Evolutionary conservation across 2,888 invertebrate species (phyloP), one percentile per base, ranked within the genome.

Genomic region (Drosophila percnosoma): DNA sequence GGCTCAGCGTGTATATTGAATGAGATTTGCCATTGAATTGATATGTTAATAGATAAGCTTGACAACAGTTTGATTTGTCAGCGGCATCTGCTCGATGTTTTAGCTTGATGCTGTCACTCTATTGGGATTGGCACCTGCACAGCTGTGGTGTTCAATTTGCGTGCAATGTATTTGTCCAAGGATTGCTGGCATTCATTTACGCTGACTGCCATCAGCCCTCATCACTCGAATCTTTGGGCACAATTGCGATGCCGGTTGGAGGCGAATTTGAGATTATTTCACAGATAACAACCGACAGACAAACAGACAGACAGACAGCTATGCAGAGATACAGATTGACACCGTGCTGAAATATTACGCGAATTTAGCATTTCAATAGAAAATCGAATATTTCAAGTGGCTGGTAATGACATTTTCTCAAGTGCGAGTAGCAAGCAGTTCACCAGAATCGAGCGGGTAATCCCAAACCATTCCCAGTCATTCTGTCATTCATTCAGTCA

Each of bases 361-460:
- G 72, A 89, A 84, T 89, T 86, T 86, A 87, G 89, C 85, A 86
- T 89, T 84, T 89, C 84, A 89, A 89, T 86, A 73, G 87, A 75
- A 88, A 82, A 88, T 86, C 83, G 87, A 88, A 86, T 78, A 86
- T 86, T 88, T 86, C 84, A 88, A 83, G 87, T 81, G 78, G 79
- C 83, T 89, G 89, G 87, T 87, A 87, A 89, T 89, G 89, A 87
- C 89, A 89, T 87, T 87, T 84, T 72, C 78, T 71, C 82, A 85
- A 77, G 76, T 78, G 51, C 49, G 18, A 24, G 49, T 18, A 27
- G 27, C 51, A 29, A 62, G 77, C 77, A 54, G 58, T 57, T 68
- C 55, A 24, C 57, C 68, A 58, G 52, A 69, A 64, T 67, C 68
- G 70, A 70, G 55, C 57, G 42, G 69, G 69, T 51, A 54, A 45